Evolutionary conservation across 2,888 invertebrate genomes (phyloP).

Genomic region (Cyaniris semiargus): DNA sequence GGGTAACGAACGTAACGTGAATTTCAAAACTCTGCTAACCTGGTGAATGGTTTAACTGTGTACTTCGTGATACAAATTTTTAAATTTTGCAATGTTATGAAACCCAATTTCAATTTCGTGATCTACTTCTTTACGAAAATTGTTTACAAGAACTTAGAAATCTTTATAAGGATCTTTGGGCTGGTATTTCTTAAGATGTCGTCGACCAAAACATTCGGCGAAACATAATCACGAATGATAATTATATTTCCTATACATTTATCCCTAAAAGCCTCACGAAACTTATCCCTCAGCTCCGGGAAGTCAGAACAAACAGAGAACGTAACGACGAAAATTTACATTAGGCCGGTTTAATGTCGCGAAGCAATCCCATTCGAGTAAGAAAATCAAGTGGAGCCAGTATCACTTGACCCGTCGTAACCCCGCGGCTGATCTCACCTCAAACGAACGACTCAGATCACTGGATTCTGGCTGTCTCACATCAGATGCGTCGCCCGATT

Average conservation of each 20-base stretch:
- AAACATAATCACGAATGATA: conserved; percentile 5
- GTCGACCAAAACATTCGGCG: not conserved
- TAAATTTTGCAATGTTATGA: not conserved
- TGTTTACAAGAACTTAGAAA: not conserved
- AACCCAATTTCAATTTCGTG: not conserved
- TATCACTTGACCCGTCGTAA: conserved; percentile 50
- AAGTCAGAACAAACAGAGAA: conserved; percentile 59
- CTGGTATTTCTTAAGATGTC: not conserved
- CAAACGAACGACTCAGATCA: conserved; percentile 49
- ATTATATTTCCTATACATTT: conserved; percentile 32
- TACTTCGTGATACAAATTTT: not conserved
- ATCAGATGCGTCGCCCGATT: conserved; percentile 65
- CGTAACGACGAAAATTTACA: conserved; percentile 75
- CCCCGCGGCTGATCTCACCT: conserved; percentile 42
- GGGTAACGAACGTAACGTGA: not conserved
- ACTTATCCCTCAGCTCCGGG: conserved; percentile 48
- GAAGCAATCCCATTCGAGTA: conserved; percentile 73
- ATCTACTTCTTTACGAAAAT: not conserved
- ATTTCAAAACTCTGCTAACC: not conserved
- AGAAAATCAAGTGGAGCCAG: conserved; percentile 63
- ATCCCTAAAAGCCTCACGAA: conserved; percentile 50
- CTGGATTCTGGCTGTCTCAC: conserved; percentile 53
- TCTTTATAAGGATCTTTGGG: not conserved
- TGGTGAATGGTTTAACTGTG: not conserved
- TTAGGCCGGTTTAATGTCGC: conserved; percentile 76